Base-by-base conservation (phyloP, 2,888 invertebrate species). In the Tinea trinotella region DNA sequence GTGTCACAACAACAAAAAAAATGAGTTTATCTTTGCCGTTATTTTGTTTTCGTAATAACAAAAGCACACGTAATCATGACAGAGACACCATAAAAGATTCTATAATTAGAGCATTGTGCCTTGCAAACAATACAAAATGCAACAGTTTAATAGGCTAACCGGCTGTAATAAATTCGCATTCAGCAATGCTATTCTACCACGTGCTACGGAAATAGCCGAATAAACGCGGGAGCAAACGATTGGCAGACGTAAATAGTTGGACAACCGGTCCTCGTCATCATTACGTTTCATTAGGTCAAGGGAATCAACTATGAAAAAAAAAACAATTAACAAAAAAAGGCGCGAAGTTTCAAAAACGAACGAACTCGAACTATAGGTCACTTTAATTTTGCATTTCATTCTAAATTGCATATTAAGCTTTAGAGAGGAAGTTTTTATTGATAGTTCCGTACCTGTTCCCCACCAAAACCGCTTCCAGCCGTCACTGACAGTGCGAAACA, bases 391-490 rank as follows among this genome's bases (percentile, higher is more conserved):
- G 19, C 6, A 48, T 17, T 48, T 48, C 17, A 18, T 48, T 18
- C n/a, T 48, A 17, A 18, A 19, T 18, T 20, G 10, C 20, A 12
- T 15, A 48, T 12, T 22, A 50, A 24, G 22, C 24, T 10, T 70
- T 71, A 74, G 70, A 69, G 71, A 76, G 76, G 76, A 76, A 69
- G 72, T 71, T 59, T 63, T 73, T 67, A 77, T 78, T 71, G 67
- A 64, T 70, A 61, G 15, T 76, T 77, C 72, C 78, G 73, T 82
- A 85, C 85, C 85, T 83, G 83, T 76, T 65, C 85, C 85, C 83
- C 84, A 84, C 84, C 84, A 85, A 64, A 79, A 85, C 61, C 78
- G 76, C 66, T 83, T 84, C 85, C 85, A 85, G 60, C 77, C 67
- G 63, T 83, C 82, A 55, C 77, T 68, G 59, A 85, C 77, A 58